phyloP scores from a whole-genome alignment of 2,888 invertebrate genomes.

The Pseudolycoriella hygida region DNA sequence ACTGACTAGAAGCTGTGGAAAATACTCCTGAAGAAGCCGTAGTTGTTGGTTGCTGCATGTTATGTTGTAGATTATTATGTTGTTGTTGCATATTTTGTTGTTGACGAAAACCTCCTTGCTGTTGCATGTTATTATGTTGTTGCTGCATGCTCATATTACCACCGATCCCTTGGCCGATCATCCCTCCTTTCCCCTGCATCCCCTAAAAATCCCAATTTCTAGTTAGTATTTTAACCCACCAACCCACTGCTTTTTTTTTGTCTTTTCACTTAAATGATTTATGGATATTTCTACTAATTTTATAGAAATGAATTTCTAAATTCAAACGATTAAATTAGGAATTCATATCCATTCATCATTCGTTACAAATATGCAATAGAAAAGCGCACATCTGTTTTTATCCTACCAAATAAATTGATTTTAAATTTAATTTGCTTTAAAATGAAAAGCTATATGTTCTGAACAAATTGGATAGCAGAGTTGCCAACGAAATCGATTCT shows the following conservation, averaged over 20 bases:
- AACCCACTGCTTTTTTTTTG: background rate
- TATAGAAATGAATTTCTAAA: too few species aligned
- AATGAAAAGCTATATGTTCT: too few species aligned
- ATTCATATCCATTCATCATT: too few species aligned
- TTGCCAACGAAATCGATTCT: too few species aligned
- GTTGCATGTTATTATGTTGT: conserved; percentile 12
- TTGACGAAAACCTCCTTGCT: conserved; percentile 12
- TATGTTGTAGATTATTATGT: conserved; percentile 14
- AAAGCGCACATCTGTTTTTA: background rate
- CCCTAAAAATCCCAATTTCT: conserved; percentile 24
- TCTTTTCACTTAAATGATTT: background rate
- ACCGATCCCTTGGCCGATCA: conserved; percentile 27
- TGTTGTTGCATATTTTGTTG: conserved; percentile 16
- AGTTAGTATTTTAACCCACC: conserved; percentile 10
- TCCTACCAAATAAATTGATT: conserved; percentile 1
- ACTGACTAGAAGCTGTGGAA: conserved; percentile 26
- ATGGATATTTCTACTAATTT: background rate
- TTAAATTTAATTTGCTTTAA: background rate
- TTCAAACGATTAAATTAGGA: too few species aligned
- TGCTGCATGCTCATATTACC: conserved; percentile 29
- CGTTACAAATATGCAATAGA: background rate
- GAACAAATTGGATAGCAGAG: too few species aligned
- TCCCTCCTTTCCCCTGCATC: conserved; percentile 40
- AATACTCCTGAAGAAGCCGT: conserved; percentile 26
- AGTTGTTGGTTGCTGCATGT: conserved; percentile 19